A percentile compares a stretch with the other conserved stretches of the same genome.
Conservation (phyloP, 2,888 invertebrate species). For the Cryptus armator region DNA sequence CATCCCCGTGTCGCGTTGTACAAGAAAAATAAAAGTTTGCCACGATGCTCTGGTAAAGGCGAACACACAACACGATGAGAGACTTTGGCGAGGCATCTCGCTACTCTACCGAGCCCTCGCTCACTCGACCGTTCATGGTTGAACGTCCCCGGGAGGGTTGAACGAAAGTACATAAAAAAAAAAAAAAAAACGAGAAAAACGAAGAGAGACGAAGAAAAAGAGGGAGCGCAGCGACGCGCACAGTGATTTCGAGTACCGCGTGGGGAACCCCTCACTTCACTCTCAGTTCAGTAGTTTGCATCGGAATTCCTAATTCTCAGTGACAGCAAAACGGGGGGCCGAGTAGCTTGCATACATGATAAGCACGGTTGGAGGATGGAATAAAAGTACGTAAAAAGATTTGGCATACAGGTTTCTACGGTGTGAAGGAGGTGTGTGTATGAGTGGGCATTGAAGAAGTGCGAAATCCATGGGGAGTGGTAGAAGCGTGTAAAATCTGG, state of each 20-base stretch:
- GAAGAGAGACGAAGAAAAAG: constrained; percentile 28
- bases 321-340: constrained; percentile 14
- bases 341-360: constrained; percentile 17
- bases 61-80: constrained; percentile 56
- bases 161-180: constrained; percentile 27
- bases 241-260: constrained; percentile 58
- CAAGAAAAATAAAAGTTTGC: constrained; percentile 52
- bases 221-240: constrained; percentile 31
- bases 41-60: constrained; percentile 25
- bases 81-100: constrained; percentile 65
- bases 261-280: constrained; percentile 27
- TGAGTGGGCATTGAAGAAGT: background rate
- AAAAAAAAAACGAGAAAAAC: constrained; percentile 22
- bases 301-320: constrained; percentile 52
- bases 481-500: background rate
- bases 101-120: constrained; percentile 43
- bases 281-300: constrained; percentile 31
- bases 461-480: background rate
- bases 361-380: background rate
- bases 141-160: constrained; percentile 60
- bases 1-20: constrained; percentile 14
- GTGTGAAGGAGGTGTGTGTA: background rate
- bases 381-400: constrained; percentile 7
- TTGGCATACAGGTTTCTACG: background rate
- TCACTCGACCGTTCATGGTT: constrained; percentile 62